Base-by-base conservation (phyloP, 2,888 invertebrate species). In the Hemaris fuciformis region DNA sequence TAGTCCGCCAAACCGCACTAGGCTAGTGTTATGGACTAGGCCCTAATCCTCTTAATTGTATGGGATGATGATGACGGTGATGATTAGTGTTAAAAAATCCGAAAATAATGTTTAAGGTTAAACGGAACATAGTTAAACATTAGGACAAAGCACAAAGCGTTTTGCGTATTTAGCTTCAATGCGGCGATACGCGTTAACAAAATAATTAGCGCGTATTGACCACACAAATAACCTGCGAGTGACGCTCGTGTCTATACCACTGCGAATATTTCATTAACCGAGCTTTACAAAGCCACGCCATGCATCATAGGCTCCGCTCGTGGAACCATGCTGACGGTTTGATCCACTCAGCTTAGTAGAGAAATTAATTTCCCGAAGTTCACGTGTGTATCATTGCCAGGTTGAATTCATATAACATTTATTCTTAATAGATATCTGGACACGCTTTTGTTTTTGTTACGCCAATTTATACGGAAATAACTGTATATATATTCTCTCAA, bases 241-340 rank as follows among this genome's bases (percentile, higher is more conserved):
- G 48, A 48, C 48, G 85, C 81, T 84, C 80, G 81, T 79, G 81
- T 82, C 75, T 75, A 48, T 48, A 48, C 48, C 48, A 48, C 25
- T 48, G 25, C 83, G 84, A 85, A 91, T 91, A 90, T 91, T 91
- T 91, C 89, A 91, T 89, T 90, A 89, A 84, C 81, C 81, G 83
- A 82, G 84, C 84, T 83, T 79, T 77, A 82, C 78, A 80, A 80
- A 80, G 83, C 85, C 81, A 70, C 74, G 83, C 87, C 82, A 89
- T 91, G 90, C 82, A 89, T 91, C 91, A 91, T 87, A 87, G 86
- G 81, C 84, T 83, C 80, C 78, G 80, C 78, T 76, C 48, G 25
- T 75, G 79, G 76, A 84, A 81, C 84, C 82, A 77, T 81, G 89
- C 77, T 85, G 87, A 83, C 89, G 81, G 76, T 72, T 75, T 86